phyloP scores from a whole-genome alignment of 2,113 vertebrate genomes.

The Polypterus senegalus region DNA sequence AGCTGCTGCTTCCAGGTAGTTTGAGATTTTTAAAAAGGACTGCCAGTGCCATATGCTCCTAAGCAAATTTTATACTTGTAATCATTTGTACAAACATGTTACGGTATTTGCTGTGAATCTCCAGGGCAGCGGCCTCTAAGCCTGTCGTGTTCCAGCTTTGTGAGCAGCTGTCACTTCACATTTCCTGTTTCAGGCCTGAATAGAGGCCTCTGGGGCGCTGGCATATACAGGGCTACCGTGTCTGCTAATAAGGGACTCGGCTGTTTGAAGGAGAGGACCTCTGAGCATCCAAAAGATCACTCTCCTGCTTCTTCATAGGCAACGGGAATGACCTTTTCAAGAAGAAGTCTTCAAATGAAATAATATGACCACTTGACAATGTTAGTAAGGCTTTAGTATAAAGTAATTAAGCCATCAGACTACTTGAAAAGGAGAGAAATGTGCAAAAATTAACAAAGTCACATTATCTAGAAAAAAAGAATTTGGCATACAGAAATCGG shows the following conservation, averaged over 20 bases:
- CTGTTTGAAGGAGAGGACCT: neutral
- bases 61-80: neutral
- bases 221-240: neutral
- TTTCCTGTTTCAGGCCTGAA: conserved; percentile 1
- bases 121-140: neutral
- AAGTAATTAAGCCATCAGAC: too few species aligned
- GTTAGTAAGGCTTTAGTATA: too few species aligned
- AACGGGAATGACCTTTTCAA: too few species aligned
- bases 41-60: neutral
- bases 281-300: neutral
- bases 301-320: too few species aligned
- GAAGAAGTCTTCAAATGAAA: too few species aligned
- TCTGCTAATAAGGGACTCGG: neutral
- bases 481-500: too few species aligned
- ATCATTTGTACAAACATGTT: neutral
- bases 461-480: too few species aligned
- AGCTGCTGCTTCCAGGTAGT: too few species aligned
- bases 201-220: conserved; percentile 1
- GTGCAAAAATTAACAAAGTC: too few species aligned
- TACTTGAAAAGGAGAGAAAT: too few species aligned
- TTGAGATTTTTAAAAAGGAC: too few species aligned
- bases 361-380: too few species aligned
- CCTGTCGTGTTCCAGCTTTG: neutral
- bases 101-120: neutral
- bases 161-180: neutral